These are phyloP conservation scores for Dicyrtomina minuta DNA, from an alignment of 2,888 invertebrate species.

Conservation along the genomic window DNA sequence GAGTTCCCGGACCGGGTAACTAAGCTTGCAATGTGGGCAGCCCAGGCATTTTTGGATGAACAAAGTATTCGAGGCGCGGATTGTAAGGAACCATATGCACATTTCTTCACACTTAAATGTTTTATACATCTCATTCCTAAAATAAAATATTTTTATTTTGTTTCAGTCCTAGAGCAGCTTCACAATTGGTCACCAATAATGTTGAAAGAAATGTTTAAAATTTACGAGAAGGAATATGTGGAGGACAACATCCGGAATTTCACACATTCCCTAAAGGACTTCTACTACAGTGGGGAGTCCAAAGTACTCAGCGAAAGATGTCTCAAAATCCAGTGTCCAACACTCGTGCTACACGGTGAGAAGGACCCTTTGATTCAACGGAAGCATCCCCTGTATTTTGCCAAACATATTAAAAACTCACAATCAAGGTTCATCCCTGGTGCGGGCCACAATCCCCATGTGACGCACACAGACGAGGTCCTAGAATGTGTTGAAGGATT, in stretches of 20 bases:
- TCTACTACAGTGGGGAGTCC: neutral
- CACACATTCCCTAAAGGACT: conserved; percentile 1
- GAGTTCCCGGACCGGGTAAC: neutral
- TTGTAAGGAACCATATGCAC: no score
- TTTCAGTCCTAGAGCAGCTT: no score
- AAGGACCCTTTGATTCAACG: neutral
- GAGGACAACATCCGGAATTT: neutral
- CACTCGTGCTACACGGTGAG: conserved; percentile 2
- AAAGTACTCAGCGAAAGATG: no score
- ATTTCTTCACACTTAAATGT: no score
- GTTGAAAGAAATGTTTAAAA: neutral
- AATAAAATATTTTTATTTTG: no score
- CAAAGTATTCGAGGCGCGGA: no score
- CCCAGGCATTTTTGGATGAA: neutral
- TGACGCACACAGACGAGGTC: conserved; percentile 1
- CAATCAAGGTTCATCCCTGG: neutral
- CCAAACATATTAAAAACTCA: neutral
- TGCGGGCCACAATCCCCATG: neutral
- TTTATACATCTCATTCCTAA: no score
- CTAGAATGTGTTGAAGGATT: neutral
- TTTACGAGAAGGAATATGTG: no score
- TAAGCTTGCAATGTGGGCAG: neutral
- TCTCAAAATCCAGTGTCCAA: neutral
- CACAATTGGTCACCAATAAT: neutral
- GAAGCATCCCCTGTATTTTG: neutral